Conservation (phyloP, 2,888 invertebrate genomes). For the Bedellia somnulentella region DNA sequence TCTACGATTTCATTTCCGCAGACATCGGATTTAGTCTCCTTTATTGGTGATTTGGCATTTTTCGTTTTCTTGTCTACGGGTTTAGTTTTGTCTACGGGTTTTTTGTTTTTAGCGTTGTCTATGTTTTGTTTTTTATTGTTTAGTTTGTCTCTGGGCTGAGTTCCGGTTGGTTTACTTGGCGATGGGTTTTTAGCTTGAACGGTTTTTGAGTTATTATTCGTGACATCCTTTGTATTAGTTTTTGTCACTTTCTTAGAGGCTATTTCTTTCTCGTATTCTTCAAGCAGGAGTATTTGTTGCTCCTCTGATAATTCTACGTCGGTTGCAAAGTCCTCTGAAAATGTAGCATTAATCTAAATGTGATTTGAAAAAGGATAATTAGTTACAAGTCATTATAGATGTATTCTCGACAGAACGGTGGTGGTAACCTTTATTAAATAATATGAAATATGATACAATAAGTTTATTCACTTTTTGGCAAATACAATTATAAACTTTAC, state of each 20-base stretch:
- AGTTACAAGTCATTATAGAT: conserved; percentile 9
- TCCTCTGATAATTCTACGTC: conserved; percentile 71
- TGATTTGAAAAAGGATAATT: conserved; percentile 2
- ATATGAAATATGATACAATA: too few species aligned
- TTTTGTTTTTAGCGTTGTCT: conserved; percentile 15
- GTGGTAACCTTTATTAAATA: too few species aligned
- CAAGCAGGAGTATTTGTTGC: conserved; percentile 67
- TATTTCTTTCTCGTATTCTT: conserved; percentile 70
- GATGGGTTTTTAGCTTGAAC: conserved; percentile 15
- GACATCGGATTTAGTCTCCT: conserved; percentile 32
- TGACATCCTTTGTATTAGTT: conserved; percentile 22
- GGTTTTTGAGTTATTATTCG: conserved; percentile 33
- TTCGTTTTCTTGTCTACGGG: conserved; percentile 27
- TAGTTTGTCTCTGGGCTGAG: conserved; percentile 9
- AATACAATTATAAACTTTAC: too few species aligned
- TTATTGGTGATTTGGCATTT: conserved; percentile 23
- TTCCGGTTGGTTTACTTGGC: conserved; percentile 9
- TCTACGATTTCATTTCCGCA: conserved; percentile 53
- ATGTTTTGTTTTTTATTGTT: conserved; percentile 4
- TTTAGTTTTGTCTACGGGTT: conserved; percentile 29
- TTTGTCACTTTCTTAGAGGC: conserved; percentile 36
- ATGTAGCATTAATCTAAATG: conserved; percentile 5
- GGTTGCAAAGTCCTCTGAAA: conserved; percentile 65
- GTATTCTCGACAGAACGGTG: too few species aligned
- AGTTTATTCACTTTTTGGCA: too few species aligned